Evolutionary conservation across 2,797 vertebrate genomes (phyloP).

Genomic region (Halcyon badia): DNA sequence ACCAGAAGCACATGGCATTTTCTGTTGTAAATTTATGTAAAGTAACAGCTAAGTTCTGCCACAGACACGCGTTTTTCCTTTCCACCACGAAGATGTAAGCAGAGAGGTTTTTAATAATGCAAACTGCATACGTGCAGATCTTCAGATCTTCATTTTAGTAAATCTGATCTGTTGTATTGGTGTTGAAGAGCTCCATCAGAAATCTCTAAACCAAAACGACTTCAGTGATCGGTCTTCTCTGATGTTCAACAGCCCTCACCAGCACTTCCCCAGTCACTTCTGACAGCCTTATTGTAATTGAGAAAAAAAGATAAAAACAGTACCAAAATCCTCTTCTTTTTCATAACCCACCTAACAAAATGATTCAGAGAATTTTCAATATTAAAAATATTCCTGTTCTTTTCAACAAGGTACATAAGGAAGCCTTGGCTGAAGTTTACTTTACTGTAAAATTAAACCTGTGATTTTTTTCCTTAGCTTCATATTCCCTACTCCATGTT

Average conservation of each 20-base stretch:
- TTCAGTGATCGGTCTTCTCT: neutral
- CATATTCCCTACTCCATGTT: neutral
- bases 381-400: slow-evolving; percentile 12
- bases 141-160: neutral
- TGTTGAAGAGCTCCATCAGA: neutral
- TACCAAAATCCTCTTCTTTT: neutral
- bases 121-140: neutral
- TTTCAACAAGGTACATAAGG: neutral
- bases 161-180: neutral
- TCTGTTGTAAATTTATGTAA: slow-evolving; percentile 21
- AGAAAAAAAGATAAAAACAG: neutral
- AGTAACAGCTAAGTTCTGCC: neutral
- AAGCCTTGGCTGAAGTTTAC: neutral
- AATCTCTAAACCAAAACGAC: neutral
- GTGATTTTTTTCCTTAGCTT: neutral
- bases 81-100: neutral
- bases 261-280: neutral
- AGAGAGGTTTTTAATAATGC: slow-evolving; percentile 50
- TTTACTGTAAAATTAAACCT: neutral
- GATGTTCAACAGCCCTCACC: slow-evolving; percentile 28
- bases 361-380: neutral
- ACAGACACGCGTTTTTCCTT: neutral
- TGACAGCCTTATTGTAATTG: slow-evolving; percentile 17
- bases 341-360: slow-evolving; percentile 16
- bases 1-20: neutral